Percentiles rank a stretch among this genome's conserved stretches.
Conservation (phyloP, 2,113 vertebrate genomes). For the Tiliqua scincoides region DNA sequence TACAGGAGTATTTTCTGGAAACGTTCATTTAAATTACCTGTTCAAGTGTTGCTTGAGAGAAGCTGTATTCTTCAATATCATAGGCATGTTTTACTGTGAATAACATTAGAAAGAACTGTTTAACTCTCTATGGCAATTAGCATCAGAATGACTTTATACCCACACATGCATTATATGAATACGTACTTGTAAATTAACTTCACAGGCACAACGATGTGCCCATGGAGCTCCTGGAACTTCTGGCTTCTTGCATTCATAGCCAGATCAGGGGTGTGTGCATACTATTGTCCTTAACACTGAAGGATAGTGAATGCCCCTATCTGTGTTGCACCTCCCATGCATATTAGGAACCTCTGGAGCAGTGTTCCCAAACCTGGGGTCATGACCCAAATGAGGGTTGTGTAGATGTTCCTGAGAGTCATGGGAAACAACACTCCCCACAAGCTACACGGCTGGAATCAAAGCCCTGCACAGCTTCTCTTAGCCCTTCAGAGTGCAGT, state of each 20-base stretch:
- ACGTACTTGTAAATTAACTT: not conserved
- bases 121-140: not conserved
- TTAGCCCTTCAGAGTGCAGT: too few species aligned
- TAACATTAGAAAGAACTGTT: conserved; percentile 26
- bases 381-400: too few species aligned
- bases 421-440: too few species aligned
- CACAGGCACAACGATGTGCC: not conserved
- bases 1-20: not conserved
- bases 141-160: not conserved
- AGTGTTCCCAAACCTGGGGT: too few species aligned
- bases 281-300: not conserved
- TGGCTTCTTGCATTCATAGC: not conserved
- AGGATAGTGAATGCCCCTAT: not conserved
- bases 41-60: conserved; percentile 95
- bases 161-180: not conserved
- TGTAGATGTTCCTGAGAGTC: too few species aligned
- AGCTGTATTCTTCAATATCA: conserved; percentile 94
- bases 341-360: not conserved
- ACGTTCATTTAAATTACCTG: conserved; percentile 80
- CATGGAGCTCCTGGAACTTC: not conserved
- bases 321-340: not conserved
- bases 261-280: not conserved
- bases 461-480: too few species aligned
- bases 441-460: too few species aligned
- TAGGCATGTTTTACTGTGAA: conserved; percentile 88